Conservation (phyloP, 2,113 vertebrate genomes). For the Perccottus glenii region DNA sequence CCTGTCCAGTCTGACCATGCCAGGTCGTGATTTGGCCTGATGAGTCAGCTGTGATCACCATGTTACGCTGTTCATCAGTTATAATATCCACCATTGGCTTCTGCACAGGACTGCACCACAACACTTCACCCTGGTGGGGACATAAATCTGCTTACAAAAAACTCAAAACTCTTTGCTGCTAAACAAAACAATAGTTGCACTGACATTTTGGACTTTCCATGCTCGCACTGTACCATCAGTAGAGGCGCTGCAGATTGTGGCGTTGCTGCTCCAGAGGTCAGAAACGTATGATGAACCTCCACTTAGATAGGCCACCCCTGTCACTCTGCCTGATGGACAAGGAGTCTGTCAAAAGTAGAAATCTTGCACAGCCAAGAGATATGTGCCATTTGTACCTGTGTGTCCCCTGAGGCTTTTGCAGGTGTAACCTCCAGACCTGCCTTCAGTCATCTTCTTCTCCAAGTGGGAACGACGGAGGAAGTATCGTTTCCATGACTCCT, state of each 20-base stretch:
- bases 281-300: slow-evolving; percentile 46
- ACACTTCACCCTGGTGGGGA: slow-evolving; percentile 65
- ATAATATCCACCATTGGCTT: slow-evolving; percentile 69
- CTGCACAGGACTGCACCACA: slow-evolving; percentile 77
- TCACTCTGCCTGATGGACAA: slow-evolving; percentile 73
- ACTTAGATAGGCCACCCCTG: slow-evolving; percentile 72
- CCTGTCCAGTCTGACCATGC: slow-evolving; percentile 68
- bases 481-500: slow-evolving; percentile 80
- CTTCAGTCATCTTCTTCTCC: slow-evolving; percentile 79
- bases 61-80: slow-evolving; percentile 51
- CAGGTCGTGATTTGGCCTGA: slow-evolving; percentile 69
- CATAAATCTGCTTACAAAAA: not conserved
- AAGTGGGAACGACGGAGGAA: slow-evolving; percentile 77
- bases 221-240: slow-evolving; percentile 78
- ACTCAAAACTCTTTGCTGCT: not conserved
- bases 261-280: slow-evolving; percentile 49
- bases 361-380: not conserved
- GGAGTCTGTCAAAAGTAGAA: not conserved
- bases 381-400: slow-evolving; percentile 54
- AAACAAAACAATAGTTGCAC: slow-evolving; percentile 13
- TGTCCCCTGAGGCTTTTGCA: slow-evolving; percentile 82
- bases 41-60: slow-evolving; percentile 71
- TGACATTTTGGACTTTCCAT: slow-evolving; percentile 79
- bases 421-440: slow-evolving; percentile 73
- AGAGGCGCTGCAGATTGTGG: slow-evolving; percentile 78